Evolutionary conservation across 1,140 invertebrate genomes (phyloP).

Genomic region (Pseudomyrmex gracilis): DNA sequence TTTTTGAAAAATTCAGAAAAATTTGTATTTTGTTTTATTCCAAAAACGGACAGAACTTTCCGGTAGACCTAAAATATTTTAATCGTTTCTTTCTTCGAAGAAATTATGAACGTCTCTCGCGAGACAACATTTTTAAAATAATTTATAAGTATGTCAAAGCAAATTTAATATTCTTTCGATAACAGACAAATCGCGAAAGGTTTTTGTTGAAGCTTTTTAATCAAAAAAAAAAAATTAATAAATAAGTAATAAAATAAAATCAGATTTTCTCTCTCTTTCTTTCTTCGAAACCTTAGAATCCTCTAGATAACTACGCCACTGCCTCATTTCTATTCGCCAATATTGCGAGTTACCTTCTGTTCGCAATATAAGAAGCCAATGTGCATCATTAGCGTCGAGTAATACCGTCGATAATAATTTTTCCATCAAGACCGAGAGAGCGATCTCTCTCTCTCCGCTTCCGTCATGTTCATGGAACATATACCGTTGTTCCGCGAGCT

Average conservation of each 20-base stretch:
- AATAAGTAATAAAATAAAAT: not conserved
- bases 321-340: not conserved
- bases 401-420: slow-evolving; percentile 51
- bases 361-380: not conserved
- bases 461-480: not conserved
- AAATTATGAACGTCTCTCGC: not conserved
- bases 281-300: not conserved
- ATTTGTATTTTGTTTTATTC: too few species aligned
- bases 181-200: not conserved
- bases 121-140: not conserved
- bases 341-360: slow-evolving; percentile 5
- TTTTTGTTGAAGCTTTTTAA: not conserved
- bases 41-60: too few species aligned
- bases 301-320: not conserved
- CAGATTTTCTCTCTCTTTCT: too few species aligned
- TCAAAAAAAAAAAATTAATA: too few species aligned
- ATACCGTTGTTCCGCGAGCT: not conserved
- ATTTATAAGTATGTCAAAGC: not conserved
- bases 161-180: not conserved
- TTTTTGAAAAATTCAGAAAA: too few species aligned
- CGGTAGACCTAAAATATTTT: too few species aligned
- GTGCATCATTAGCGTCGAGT: slow-evolving; percentile 40
- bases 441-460: not conserved
- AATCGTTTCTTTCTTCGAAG: not conserved
- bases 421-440: slow-evolving; percentile 42